Conservation (phyloP, 2,113 vertebrate species). For the chimpanzee (Pan troglodytes) region NHGRI_mPanTro3-v2.1_pri NC_072401.2:15746501-15747000, state of each 20-base stretch:
- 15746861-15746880: not conserved
- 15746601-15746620: not conserved
- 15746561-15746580: not conserved
- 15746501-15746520: not conserved
- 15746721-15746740: not conserved
- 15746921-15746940: not conserved
- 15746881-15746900: not conserved
- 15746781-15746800: not conserved
- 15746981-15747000: not conserved
- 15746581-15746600: not conserved
- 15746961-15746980: not conserved
- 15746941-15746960: not conserved
- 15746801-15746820: conserved; percentile 13
- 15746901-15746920: not conserved
- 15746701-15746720: not conserved
- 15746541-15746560: not conserved
- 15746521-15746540: not conserved
- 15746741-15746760: not conserved
- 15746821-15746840: conserved; percentile 3
- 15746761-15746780: not conserved
- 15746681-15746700: not conserved
- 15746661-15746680: not conserved
- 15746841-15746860: conserved; percentile 18
- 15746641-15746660: not conserved
- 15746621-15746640: not conserved